These are phyloP conservation scores for Fabriciana adippe DNA, from an alignment of 2,888 invertebrate genomes.

Conservation along the genomic window DNA sequence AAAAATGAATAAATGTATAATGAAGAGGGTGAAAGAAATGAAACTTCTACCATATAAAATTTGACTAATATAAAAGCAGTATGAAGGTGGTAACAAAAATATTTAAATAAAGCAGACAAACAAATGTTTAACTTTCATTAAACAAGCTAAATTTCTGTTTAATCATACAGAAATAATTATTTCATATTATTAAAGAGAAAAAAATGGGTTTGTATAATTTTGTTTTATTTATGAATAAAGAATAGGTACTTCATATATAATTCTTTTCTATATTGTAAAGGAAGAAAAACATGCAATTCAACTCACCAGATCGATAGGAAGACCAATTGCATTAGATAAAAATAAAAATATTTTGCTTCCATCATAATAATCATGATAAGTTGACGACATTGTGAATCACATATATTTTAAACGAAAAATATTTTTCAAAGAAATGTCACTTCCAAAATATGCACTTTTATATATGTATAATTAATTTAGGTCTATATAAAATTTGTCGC, in stretches of 20 bases:
- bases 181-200: no score
- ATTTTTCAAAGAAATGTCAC: background rate
- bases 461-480: background rate
- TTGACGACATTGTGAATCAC: constrained; percentile 50
- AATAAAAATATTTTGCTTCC: constrained; percentile 87
- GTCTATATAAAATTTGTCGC: constrained; percentile 8
- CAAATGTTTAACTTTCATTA: no score
- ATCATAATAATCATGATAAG: constrained; percentile 82
- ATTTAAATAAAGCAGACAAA: no score
- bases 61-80: no score
- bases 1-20: constrained; percentile 34
- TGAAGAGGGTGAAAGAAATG: no score
- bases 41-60: no score
- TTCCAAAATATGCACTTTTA: constrained; percentile 13
- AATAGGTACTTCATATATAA: background rate
- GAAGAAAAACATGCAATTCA: constrained; percentile 40
- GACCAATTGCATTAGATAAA: constrained; percentile 85
- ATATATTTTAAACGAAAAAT: constrained; percentile 9
- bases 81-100: no score
- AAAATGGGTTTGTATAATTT: no score
- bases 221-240: no score
- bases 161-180: no score
- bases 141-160: no score
- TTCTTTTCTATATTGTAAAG: constrained; percentile 38
- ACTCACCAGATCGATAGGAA: constrained; percentile 91